Base-by-base conservation (phyloP, 2,113 vertebrate species). In the Mesoclemmys tuberculata region DNA sequence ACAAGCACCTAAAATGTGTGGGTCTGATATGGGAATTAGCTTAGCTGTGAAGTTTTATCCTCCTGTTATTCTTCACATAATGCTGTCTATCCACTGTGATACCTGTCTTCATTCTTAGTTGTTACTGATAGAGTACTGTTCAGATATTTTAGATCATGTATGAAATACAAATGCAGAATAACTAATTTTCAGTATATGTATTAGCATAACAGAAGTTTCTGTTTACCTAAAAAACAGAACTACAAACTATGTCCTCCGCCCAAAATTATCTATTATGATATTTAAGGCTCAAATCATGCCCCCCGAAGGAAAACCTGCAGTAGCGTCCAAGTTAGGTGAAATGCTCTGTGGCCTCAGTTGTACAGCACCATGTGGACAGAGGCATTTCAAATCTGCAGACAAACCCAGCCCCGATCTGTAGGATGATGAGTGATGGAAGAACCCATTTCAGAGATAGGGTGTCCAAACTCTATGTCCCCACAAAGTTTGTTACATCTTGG, bases 181-280 rank as follows among this genome's bases (percentile, higher is more conserved):
- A 46, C 0, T 82, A 75, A 7, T 75, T 87, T 87, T 64, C 46
- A 51, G 0, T 46, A 24, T 31, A 3, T 64, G 82, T 80, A 91
- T 0, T 52, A 46, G 56, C 10, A 29, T 0, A 3, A 41, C 0
- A 48, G 27, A 75, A 78, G 49, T 52, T 92, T 78, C 11, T n/a
- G 77, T 19, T 82, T 0, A 74, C 49, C 46, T 83, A 51, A 85
- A 95, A 95, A 83, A 31, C 12, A 24, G 5, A 87, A 19, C 18
- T 52, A 51, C 18, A 26, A n/a, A 83, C 79, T 3, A n/a, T 2
- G 2, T 52, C 6, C 91, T 92, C 68, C 85, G 16, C 49, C 86
- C 51, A 87, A 64, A 64, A 27, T 75, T 78, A 26, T 38, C 35
- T 10, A 8, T 64, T n/a, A 38, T 4, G n/a, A n/a, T 68, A 68